Conservation (phyloP, 2,797 vertebrate species). For the Echiichthys vipera region DNA sequence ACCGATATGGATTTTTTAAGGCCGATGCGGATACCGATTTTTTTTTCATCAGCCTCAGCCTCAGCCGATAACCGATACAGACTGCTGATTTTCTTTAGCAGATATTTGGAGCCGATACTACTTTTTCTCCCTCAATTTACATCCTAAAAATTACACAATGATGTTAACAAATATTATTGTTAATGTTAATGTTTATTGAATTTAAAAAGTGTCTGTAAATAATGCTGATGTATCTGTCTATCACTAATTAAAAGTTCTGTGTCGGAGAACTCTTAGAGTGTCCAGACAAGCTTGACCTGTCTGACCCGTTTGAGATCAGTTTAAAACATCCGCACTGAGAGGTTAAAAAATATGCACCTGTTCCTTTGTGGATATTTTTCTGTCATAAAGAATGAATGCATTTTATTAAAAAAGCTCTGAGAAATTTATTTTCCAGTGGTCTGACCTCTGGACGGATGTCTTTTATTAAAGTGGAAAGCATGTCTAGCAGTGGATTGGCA, state of each 20-base stretch:
- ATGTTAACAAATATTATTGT: too few relatives aligned
- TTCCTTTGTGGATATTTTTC: conserved; percentile 32
- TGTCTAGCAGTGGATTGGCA: conserved; percentile 55
- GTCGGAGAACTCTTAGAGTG: conserved; percentile 22
- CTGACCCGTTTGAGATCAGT: conserved; percentile 29
- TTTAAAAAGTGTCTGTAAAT: too few relatives aligned
- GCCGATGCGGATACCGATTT: too few relatives aligned
- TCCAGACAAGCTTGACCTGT: conserved; percentile 41
- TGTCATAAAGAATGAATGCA: conserved; percentile 2
- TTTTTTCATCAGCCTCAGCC: too few relatives aligned
- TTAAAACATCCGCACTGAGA: conserved; percentile 26
- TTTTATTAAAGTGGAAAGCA: conserved; percentile 38
- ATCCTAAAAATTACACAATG: too few relatives aligned
- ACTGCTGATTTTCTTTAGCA: too few relatives aligned
- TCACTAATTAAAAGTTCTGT: conserved; percentile 44
- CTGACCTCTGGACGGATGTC: conserved; percentile 49
- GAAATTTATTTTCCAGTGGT: conserved; percentile 29
- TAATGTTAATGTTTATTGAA: too few relatives aligned
- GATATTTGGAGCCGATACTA: too few relatives aligned
- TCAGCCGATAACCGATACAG: too few relatives aligned
- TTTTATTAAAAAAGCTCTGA: conserved; percentile 44
- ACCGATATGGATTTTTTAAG: too few relatives aligned
- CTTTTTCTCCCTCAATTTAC: too few relatives aligned
- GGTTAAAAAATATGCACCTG: conserved; percentile 4
- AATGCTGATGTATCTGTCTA: too few relatives aligned